Conservation (phyloP, 2,113 vertebrate genomes). For the Deroptyus accipitrinus region DNA sequence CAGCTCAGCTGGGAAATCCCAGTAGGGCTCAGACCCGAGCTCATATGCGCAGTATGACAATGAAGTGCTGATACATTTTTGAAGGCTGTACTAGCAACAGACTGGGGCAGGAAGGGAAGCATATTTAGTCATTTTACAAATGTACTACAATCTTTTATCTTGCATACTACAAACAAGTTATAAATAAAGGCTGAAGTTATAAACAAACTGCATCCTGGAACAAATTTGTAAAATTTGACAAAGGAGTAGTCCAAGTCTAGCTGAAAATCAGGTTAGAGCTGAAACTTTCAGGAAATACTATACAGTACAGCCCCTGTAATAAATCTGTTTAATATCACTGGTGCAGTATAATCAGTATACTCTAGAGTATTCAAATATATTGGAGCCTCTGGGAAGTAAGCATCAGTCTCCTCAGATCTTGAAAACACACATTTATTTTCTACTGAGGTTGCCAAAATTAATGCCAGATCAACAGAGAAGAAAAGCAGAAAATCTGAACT, state of each 20-base stretch:
- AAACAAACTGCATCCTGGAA: neutral
- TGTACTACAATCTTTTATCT: neutral
- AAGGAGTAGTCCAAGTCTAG: neutral
- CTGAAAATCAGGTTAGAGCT: neutral
- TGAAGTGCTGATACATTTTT: neutral
- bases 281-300: neutral
- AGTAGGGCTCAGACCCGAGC: neutral
- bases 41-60: rapidly evolving
- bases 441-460: neutral
- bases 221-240: neutral
- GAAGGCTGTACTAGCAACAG: neutral
- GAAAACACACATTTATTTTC: neutral
- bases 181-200: neutral
- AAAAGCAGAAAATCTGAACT: neutral
- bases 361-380: neutral
- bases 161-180: neutral
- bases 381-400: neutral
- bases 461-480: neutral
- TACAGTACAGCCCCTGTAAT: neutral
- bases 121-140: neutral
- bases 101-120: neutral
- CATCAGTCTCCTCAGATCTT: neutral
- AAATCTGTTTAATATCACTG: neutral
- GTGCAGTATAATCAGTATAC: neutral
- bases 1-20: neutral